These are phyloP conservation scores for Darwinula stevensoni DNA, from an alignment of 2,888 invertebrate species.

Conservation along the genomic window DNA sequence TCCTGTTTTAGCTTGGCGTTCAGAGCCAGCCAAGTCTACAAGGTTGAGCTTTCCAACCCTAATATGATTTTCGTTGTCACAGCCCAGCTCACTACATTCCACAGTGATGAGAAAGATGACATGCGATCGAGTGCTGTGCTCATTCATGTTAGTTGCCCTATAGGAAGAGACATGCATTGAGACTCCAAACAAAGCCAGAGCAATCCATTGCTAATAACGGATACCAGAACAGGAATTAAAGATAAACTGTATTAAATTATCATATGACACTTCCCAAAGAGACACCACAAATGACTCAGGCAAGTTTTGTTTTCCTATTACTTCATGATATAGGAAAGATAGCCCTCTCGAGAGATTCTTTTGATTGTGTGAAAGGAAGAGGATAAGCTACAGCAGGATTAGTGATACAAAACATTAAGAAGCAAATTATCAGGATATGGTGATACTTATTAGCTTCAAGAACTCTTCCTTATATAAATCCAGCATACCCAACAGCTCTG, in stretches of 20 bases:
- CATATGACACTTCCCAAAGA: constrained; percentile 1
- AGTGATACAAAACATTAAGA: constrained; percentile 1
- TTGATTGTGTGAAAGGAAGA: too few species aligned
- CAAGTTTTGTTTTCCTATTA: neutral
- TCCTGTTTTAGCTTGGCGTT: constrained; percentile 84
- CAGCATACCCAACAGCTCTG: constrained; percentile 48
- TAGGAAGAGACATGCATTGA: constrained; percentile 7
- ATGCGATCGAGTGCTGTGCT: constrained; percentile 88
- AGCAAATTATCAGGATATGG: too few species aligned
- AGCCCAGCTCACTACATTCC: constrained; percentile 55
- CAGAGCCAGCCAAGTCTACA: constrained; percentile 92
- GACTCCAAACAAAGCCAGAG: neutral
- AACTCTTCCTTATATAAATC: too few species aligned
- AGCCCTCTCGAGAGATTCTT: too few species aligned
- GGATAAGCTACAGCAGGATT: too few species aligned
- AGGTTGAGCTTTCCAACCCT: constrained; percentile 84
- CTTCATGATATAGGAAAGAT: too few species aligned
- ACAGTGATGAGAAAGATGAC: constrained; percentile 95
- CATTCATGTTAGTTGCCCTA: constrained; percentile 86
- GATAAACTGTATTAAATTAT: constrained; percentile 3
- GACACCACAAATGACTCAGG: too few species aligned
- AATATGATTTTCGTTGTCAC: constrained; percentile 24
- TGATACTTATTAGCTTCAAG: neutral
- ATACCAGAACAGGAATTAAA: neutral
- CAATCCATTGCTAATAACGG: too few species aligned